Conservation (phyloP, 2,797 vertebrate species). For the Ammospiza maritima region DNA sequence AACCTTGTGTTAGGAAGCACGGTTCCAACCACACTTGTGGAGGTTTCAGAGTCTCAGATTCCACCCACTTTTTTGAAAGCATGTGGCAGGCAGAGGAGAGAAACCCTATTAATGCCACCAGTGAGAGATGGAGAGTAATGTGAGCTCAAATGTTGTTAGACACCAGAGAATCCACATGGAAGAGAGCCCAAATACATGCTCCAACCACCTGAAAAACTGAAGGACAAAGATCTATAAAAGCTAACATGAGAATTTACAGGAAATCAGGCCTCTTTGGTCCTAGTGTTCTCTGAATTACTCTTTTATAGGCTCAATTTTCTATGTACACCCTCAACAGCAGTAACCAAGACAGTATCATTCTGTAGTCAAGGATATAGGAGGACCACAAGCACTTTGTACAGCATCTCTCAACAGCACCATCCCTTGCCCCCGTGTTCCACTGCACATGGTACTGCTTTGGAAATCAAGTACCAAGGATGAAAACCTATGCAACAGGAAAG, state of each 20-base stretch:
- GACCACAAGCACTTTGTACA: neutral
- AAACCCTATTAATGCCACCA: constrained; percentile 45
- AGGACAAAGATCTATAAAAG: constrained; percentile 54
- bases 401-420: neutral
- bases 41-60: constrained; percentile 55
- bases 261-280: constrained; percentile 24
- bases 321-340: neutral
- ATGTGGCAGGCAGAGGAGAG: constrained; percentile 17
- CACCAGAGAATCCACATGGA: constrained; percentile 58
- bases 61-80: constrained; percentile 35
- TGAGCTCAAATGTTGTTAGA: constrained; percentile 58
- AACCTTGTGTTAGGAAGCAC: constrained; percentile 58
- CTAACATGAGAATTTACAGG: constrained; percentile 1
- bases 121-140: constrained; percentile 37
- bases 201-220: constrained; percentile 45
- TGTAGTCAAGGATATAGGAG: neutral
- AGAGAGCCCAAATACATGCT: constrained; percentile 43
- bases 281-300: neutral
- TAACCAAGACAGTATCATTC: neutral
- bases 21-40: constrained; percentile 43
- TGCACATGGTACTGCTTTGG: accelerated
- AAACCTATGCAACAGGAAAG: neutral
- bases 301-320: constrained; percentile 7
- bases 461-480: neutral
- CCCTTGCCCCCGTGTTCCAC: neutral